These are phyloP conservation scores for Tetrapedia diversipes DNA, from an alignment of 2,888 invertebrate species.

Conservation along the genomic window DNA sequence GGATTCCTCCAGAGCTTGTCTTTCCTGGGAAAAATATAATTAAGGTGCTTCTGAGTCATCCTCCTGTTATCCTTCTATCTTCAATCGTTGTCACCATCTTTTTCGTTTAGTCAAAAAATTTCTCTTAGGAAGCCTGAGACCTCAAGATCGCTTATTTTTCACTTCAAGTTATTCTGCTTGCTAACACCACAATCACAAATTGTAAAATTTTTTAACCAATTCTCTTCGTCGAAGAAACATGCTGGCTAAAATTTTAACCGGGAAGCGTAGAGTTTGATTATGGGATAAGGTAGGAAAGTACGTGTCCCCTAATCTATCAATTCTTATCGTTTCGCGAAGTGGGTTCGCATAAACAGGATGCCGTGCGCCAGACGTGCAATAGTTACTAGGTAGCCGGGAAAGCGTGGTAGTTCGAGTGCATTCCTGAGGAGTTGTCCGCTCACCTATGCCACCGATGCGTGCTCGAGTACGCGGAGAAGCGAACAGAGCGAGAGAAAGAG, in stretches of 20 bases:
- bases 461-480: constrained; percentile 53
- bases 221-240: no score
- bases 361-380: constrained; percentile 40
- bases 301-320: constrained; percentile 16
- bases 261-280: no score
- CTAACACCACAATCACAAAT: no score
- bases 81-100: no score
- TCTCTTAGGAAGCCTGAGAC: no score
- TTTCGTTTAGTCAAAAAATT: no score
- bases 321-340: constrained; percentile 25
- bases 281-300: no score
- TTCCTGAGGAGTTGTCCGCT: constrained; percentile 68
- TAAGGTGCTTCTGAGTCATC: not conserved
- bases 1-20: not conserved
- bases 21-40: not conserved
- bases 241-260: no score
- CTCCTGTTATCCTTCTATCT: no score
- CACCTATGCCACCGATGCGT: constrained; percentile 68
- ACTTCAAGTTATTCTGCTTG: no score
- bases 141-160: no score
- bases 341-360: constrained; percentile 37
- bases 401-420: constrained; percentile 64
- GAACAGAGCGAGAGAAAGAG: constrained; percentile 59
- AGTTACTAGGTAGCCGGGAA: constrained; percentile 55
- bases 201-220: no score